phyloP scores from a whole-genome alignment of 2,888 invertebrate species.

The Asteroscopus sphinx region DNA sequence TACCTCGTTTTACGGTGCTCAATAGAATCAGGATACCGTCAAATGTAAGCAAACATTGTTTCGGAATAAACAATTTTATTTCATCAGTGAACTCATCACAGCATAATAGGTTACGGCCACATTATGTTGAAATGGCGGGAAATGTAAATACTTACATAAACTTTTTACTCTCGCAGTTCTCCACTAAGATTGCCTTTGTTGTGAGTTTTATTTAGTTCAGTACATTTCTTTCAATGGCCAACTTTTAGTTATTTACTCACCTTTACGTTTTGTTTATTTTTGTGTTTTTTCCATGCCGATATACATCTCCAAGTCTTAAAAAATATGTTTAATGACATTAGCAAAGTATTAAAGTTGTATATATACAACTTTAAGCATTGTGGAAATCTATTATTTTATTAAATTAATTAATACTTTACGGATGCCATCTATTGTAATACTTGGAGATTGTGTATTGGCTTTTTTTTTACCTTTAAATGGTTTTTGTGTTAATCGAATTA shows the following conservation, averaged over 20 bases:
- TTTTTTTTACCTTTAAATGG: no score
- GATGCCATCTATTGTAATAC: no score
- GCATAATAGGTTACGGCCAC: conserved; percentile 20
- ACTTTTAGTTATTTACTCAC: not conserved
- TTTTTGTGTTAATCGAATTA: no score
- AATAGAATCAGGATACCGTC: conserved; percentile 19
- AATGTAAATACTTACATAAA: conserved; percentile 30
- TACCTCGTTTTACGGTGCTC: no score
- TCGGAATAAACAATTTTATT: conserved; percentile 51
- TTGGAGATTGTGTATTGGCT: no score
- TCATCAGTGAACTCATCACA: conserved; percentile 32
- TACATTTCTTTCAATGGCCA: not conserved
- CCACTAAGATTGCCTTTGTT: conserved; percentile 29
- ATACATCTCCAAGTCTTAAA: no score
- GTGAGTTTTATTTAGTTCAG: conserved; percentile 24
- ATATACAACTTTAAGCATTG: no score
- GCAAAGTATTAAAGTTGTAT: no score
- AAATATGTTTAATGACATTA: no score
- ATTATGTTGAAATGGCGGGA: conserved; percentile 34
- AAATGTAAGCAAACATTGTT: conserved; percentile 44
- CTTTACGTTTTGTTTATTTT: not conserved
- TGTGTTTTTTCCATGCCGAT: no score
- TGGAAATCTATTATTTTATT: no score
- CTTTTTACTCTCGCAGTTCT: conserved; percentile 31
- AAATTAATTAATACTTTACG: no score